Conservation (phyloP, 2,113 vertebrate genomes). For the Vidua macroura region DNA sequence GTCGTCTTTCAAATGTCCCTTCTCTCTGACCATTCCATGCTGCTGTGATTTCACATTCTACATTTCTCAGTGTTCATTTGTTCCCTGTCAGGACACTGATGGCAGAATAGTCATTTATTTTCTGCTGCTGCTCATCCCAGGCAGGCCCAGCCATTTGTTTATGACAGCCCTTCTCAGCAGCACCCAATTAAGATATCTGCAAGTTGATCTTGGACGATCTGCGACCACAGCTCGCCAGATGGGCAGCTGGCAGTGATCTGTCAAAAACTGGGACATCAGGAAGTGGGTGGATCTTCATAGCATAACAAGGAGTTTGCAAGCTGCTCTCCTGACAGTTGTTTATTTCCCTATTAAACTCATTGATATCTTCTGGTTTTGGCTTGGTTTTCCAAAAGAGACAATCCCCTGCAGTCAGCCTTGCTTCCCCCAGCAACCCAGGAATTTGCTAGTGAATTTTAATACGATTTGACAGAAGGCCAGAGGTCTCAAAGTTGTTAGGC, state of each 20-base stretch:
- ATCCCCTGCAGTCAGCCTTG: neutral
- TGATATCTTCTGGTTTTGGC: neutral
- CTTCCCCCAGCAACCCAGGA: neutral
- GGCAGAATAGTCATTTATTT: constrained; percentile 24
- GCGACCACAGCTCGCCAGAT: neutral
- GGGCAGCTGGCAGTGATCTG: constrained; percentile 34
- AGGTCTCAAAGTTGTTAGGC: neutral
- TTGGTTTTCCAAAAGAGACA: neutral
- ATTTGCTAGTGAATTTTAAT: neutral
- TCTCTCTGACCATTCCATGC: neutral
- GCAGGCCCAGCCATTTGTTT: neutral
- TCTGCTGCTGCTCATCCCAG: neutral
- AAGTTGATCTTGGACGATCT: constrained; percentile 22
- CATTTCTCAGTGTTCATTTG: neutral
- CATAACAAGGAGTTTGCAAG: constrained; percentile 15
- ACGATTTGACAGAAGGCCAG: neutral
- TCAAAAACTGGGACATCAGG: neutral
- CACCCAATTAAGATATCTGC: neutral
- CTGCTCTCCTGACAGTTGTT: neutral
- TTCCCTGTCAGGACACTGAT: neutral
- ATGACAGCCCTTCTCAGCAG: neutral
- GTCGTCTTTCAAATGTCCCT: neutral
- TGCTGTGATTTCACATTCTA: neutral
- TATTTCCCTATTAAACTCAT: neutral
- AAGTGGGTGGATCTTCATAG: constrained; percentile 1